Base-by-base conservation (phyloP, 2,113 vertebrate genomes). In the Pipa parva region DNA sequence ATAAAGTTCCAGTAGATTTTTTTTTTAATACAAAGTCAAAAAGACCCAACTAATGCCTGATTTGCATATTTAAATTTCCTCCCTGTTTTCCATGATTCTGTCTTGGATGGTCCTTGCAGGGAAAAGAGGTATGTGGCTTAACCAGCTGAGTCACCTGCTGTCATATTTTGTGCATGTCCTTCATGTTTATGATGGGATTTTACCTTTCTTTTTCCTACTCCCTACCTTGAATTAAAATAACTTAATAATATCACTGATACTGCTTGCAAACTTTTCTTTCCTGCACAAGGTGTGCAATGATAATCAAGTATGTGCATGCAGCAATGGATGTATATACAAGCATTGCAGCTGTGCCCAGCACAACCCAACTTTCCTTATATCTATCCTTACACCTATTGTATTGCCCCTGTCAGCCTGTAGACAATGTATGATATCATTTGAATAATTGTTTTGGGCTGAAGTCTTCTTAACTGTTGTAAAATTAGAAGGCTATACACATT, bases 101-200 rank as follows among this genome's bases (percentile, higher is more conserved):
- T 90, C 85, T 87, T 89, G 91, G 89, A 93, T 92, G 92, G 87
- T 88, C 87, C 85, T 88, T 85, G 84, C 93, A 97, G 96, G 94
- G 94, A 80, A 97, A 92, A 95, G 94, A 97, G 96, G 96, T 97
- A 97, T 90, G 95, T 98, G 91, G 88, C 77, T 76, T 79, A 89
- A 79, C 76, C 79, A 92, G 87, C 85, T 74, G 79, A 85, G 88
- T 87, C 85, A 84, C 81, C 74, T 85, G 81, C 86, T 82, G 75
- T 85, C 87, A 86, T 88, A 90, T 82, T 90, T 74, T 83, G 89
- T 94, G 95, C 94, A 97, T 96, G 93, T 81, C 81, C 85, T 81
- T 82, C 84, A 80, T 88, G 83, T 87, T 85, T 87, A 84, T 81
- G 74, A 81, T 80, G 85, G 83, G 77, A 84, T 77, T 81, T 82